A percentile compares a stretch with the other conserved stretches of the same genome.
Conservation (phyloP, 2,888 invertebrate species). For the Embidobia sp. region DNA sequence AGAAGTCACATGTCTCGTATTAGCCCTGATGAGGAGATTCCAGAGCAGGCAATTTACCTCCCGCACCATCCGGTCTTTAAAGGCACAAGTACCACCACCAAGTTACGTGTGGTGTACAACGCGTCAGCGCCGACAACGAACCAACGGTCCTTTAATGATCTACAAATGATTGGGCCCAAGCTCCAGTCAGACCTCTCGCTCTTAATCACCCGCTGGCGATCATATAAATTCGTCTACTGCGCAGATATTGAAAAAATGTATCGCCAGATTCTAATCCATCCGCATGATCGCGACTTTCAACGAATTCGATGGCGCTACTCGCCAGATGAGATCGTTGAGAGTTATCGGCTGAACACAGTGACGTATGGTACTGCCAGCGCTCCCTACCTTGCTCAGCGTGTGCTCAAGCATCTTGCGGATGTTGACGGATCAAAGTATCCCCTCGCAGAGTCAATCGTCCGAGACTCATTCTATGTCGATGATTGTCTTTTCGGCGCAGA, state of each 20-base stretch:
- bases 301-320: too few species aligned
- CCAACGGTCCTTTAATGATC: slow-evolving; percentile 42
- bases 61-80: slow-evolving; percentile 1
- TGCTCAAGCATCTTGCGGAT: too few species aligned
- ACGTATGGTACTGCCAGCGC: too few species aligned
- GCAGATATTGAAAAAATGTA: too few species aligned
- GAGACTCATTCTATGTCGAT: not conserved
- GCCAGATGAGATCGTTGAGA: too few species aligned
- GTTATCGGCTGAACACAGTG: too few species aligned
- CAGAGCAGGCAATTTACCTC: not conserved
- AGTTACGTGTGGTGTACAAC: slow-evolving; percentile 53
- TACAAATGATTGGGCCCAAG: slow-evolving; percentile 33
- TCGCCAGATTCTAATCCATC: not conserved
- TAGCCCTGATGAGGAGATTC: not conserved
- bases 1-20: not conserved
- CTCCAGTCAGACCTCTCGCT: slow-evolving; percentile 23
- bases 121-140: slow-evolving; percentile 30
- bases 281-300: too few species aligned
- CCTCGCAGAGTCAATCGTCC: too few species aligned
- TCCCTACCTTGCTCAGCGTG: too few species aligned
- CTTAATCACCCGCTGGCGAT: not conserved
- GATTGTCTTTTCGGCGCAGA: slow-evolving; percentile 1
- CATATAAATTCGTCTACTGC: too few species aligned
- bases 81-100: slow-evolving; percentile 25
- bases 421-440: too few species aligned